A percentile compares a stretch with the other conserved stretches of the same genome.
phyloP scores from a whole-genome alignment of 1,140 invertebrate genomes.

The Epicauta chinensis region DNA sequence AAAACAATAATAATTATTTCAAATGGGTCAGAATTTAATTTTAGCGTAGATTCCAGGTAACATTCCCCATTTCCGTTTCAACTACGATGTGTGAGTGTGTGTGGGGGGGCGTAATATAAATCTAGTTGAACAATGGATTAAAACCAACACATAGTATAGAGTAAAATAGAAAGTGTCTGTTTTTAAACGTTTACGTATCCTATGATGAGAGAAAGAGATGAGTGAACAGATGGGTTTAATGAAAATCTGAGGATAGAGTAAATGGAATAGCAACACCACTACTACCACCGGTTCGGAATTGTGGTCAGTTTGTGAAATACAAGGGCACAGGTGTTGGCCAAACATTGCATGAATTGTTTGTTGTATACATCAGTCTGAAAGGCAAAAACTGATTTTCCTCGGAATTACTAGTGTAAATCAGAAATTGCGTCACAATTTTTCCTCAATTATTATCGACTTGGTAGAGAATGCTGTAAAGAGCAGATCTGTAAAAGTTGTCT shows the following conservation, averaged over 20 bases:
- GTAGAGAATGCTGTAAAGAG: too few relatives aligned
- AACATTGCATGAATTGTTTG: not conserved
- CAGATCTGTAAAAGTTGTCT: too few relatives aligned
- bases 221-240: constrained; percentile 12
- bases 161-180: constrained; percentile 1
- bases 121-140: constrained; percentile 8
- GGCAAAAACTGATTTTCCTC: too few relatives aligned
- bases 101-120: too few relatives aligned
- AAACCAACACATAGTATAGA: constrained; percentile 1
- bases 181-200: too few relatives aligned
- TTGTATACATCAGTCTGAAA: too few relatives aligned
- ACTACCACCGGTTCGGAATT: constrained; percentile 4
- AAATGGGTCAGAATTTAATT: constrained; percentile 17
- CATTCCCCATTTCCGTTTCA: not conserved
- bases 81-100: too few relatives aligned
- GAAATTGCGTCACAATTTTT: too few relatives aligned
- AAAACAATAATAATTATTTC: constrained; percentile 11
- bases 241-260: constrained; percentile 10
- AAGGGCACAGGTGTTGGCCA: constrained; percentile 6
- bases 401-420: too few relatives aligned
- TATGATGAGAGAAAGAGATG: not conserved
- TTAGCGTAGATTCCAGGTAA: constrained; percentile 13
- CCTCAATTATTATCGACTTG: too few relatives aligned
- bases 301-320: constrained; percentile 5
- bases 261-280: constrained; percentile 2